Evolutionary conservation across 2,113 vertebrate species (phyloP).

Genomic region (Narcine bancroftii): DNA sequence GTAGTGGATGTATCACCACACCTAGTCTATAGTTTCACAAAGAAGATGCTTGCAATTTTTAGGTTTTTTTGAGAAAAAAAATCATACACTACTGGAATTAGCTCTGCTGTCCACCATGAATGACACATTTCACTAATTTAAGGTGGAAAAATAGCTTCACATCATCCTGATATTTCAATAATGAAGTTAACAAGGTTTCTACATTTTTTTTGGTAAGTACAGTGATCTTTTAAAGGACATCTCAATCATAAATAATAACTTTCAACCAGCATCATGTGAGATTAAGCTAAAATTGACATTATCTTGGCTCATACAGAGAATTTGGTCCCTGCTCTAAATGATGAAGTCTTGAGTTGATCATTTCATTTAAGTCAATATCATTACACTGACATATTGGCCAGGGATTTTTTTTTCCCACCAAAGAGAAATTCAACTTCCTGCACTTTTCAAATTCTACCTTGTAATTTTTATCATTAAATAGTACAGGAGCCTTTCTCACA

Average conservation of each 20-base stretch:
- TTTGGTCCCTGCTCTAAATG: background rate
- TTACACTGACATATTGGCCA: conserved; percentile 6
- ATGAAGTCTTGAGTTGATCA: background rate
- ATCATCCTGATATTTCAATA: background rate
- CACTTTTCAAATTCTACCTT: background rate
- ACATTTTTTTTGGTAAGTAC: too few species aligned
- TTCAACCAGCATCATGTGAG: background rate
- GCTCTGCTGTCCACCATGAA: too few species aligned
- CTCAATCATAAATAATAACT: background rate
- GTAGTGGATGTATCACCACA: too few species aligned
- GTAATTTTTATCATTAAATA: conserved; percentile 1
- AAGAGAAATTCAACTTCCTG: background rate
- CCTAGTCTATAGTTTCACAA: background rate
- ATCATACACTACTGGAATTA: too few species aligned
- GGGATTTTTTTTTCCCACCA: background rate
- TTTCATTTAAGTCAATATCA: conserved; percentile 29
- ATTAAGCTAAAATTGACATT: background rate
- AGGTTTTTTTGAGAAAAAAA: background rate
- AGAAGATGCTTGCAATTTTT: too few species aligned
- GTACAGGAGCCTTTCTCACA: background rate
- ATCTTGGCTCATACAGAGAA: background rate
- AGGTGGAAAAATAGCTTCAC: background rate
- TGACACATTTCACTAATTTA: background rate
- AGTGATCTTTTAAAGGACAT: background rate
- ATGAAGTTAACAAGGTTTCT: background rate